A percentile compares a stretch with the other conserved stretches of the same genome.
Evolutionary conservation across 2,888 invertebrate genomes (phyloP).

Genomic region (Drosophila conformis): DNA sequence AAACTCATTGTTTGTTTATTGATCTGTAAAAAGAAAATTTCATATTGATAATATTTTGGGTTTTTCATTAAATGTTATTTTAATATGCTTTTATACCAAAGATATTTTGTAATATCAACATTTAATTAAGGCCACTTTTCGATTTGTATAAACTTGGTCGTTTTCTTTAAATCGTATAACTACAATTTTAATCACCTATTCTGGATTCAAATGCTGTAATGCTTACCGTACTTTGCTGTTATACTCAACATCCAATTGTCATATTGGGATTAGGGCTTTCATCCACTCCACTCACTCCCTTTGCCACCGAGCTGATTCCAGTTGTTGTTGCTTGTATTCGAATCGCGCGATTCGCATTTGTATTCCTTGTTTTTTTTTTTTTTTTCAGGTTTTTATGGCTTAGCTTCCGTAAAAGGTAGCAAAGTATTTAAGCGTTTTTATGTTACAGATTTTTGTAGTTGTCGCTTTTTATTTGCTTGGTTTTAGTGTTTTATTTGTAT

Average conservation of each 20-base stretch:
- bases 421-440: conserved; percentile 76
- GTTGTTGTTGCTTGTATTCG: conserved; percentile 39
- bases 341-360: conserved; percentile 47
- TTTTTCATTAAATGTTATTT: not conserved
- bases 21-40: not conserved
- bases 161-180: not conserved
- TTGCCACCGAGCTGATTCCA: conserved; percentile 23
- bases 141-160: not conserved
- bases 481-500: conserved; percentile 17
- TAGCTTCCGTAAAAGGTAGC: conserved; percentile 77
- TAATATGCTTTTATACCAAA: not conserved
- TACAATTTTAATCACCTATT: not conserved
- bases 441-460: conserved; percentile 63
- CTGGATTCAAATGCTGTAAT: not conserved
- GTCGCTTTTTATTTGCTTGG: conserved; percentile 35
- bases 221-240: not conserved
- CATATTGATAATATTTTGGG: not conserved
- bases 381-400: conserved; percentile 53
- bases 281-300: conserved; percentile 7
- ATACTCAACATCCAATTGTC: conserved; percentile 13
- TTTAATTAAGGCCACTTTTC: not conserved
- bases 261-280: conserved; percentile 23
- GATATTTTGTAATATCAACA: not conserved
- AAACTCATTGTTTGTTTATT: not conserved
- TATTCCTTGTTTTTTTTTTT: conserved; percentile 41